Conservation (phyloP, 2,113 vertebrate species). For the Dryoscopus gambensis region DNA sequence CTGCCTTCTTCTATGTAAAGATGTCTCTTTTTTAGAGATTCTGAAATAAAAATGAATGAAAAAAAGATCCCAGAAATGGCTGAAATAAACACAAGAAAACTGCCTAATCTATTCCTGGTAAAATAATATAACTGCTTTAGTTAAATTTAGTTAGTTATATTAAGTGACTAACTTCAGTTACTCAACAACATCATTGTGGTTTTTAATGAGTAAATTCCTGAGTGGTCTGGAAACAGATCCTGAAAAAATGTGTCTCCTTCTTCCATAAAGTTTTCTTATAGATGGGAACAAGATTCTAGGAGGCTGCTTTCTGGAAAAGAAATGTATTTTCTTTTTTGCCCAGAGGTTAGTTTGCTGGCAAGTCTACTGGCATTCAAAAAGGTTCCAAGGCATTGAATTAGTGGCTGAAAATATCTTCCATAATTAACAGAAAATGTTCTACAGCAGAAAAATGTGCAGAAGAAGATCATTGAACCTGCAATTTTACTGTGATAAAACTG, state of each 20-base stretch:
- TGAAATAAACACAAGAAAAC: not conserved
- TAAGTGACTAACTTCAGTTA: not conserved
- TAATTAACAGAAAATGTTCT: not conserved
- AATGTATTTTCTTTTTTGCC: not conserved
- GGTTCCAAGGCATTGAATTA: not conserved
- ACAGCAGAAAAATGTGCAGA: not conserved
- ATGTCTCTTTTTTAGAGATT: not conserved
- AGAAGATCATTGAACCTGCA: not conserved
- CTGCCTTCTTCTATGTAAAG: not conserved
- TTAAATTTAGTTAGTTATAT: not conserved
- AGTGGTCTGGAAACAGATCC: not conserved
- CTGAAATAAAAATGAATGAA: not conserved
- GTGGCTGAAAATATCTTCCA: not conserved
- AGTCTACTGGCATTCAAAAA: not conserved
- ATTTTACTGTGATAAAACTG: not conserved
- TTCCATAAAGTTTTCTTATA: not conserved
- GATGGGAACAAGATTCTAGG: not conserved
- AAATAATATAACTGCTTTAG: not conserved
- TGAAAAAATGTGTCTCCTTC: not conserved
- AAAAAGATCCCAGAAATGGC: not conserved
- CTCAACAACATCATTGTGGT: not conserved
- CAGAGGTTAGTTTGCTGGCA: not conserved
- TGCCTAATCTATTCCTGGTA: not conserved
- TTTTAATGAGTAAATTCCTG: not conserved
- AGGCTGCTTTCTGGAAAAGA: not conserved